Evolutionary conservation across 2,888 invertebrate genomes (phyloP).

Genomic region (Yponomeuta plumbellus): DNA sequence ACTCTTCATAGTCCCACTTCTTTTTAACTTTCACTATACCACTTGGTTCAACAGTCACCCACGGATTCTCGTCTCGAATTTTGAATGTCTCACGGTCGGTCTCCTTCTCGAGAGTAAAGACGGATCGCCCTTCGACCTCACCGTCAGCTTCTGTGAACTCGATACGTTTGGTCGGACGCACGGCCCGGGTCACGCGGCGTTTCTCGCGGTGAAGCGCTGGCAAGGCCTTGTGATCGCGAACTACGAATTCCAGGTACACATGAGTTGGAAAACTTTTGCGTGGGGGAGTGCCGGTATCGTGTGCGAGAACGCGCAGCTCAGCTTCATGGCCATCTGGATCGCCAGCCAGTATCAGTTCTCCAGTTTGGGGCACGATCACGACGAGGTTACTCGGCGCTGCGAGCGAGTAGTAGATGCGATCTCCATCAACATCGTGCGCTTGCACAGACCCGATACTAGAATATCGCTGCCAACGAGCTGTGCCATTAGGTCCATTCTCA

Average conservation of each 20-base stretch:
- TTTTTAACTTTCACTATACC: slow-evolving; percentile 95
- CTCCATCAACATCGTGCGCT: slow-evolving; percentile 94
- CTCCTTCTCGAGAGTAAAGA: slow-evolving; percentile 93
- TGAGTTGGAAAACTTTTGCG: slow-evolving; percentile 84
- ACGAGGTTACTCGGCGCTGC: slow-evolving; percentile 87
- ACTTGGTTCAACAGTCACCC: slow-evolving; percentile 94
- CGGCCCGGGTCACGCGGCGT: slow-evolving; percentile 89
- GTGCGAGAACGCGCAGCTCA: slow-evolving; percentile 86
- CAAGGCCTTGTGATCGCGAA: slow-evolving; percentile 76
- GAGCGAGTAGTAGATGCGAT: slow-evolving; percentile 91
- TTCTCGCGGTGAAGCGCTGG: slow-evolving; percentile 82
- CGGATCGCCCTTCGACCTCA: slow-evolving; percentile 89
- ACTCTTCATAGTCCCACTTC: slow-evolving; percentile 97
- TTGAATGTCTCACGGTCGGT: slow-evolving; percentile 95
- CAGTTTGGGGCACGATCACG: slow-evolving; percentile 94
- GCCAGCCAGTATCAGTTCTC: slow-evolving; percentile 89
- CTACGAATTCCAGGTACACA: slow-evolving; percentile 84
- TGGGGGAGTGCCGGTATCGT: slow-evolving; percentile 86
- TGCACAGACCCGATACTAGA: slow-evolving; percentile 89
- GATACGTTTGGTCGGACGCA: slow-evolving; percentile 95
- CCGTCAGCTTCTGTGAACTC: slow-evolving; percentile 95
- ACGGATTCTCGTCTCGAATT: slow-evolving; percentile 94
- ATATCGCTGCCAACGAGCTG: slow-evolving; percentile 84
- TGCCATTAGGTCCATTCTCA: slow-evolving; percentile 77
- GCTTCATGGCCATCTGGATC: slow-evolving; percentile 83